Evolutionary conservation across 2,113 vertebrate genomes (phyloP).

Genomic region (Balaeniceps rex): DNA sequence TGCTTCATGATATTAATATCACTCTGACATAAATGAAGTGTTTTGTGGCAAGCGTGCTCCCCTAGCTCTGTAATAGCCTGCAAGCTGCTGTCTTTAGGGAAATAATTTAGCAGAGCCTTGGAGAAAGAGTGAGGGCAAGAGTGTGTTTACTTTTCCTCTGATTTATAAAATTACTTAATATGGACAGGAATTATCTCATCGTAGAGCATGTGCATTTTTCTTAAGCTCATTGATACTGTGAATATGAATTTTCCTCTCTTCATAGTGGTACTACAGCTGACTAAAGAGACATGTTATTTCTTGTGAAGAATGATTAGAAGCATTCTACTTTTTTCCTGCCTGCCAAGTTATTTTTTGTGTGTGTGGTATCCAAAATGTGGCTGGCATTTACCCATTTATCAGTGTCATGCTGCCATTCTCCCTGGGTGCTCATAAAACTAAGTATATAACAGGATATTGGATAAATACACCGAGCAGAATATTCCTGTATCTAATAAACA

Average conservation of each 20-base stretch:
- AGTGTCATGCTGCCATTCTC: neutral
- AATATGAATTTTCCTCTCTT: neutral
- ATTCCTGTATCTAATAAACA: neutral
- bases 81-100: neutral
- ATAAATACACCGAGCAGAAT: neutral
- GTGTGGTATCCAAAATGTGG: neutral
- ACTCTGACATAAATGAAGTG: neutral
- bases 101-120: neutral
- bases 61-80: neutral
- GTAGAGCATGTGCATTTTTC: neutral
- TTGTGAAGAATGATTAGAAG: neutral
- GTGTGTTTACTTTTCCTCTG: neutral
- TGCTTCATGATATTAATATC: neutral
- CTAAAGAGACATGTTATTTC: rapidly evolving
- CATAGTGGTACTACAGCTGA: neutral
- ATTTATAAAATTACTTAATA: neutral
- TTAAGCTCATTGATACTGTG: neutral
- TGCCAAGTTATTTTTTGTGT: neutral
- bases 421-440: neutral
- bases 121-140: neutral
- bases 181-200: neutral
- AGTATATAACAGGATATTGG: neutral
- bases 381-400: neutral
- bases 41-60: neutral
- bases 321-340: neutral